Conservation (phyloP, 2,888 invertebrate genomes). For the Melinaea menophilus region DNA sequence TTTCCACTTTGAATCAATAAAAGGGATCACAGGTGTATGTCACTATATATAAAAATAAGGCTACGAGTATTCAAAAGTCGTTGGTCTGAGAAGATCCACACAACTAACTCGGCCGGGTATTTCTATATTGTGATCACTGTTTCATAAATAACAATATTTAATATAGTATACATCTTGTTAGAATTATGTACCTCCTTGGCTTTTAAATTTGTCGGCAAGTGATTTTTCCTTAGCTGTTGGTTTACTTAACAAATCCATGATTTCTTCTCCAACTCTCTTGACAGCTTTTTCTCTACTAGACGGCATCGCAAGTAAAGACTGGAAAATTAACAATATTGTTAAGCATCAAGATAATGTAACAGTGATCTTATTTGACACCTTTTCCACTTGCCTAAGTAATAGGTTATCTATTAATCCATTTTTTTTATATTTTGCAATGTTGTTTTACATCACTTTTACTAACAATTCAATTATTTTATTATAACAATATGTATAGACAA, state of each 20-base stretch:
- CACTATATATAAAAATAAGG: too few species aligned
- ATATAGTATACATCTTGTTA: not conserved
- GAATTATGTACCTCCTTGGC: slow-evolving; percentile 86
- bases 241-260: slow-evolving; percentile 93
- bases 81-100: not conserved
- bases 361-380: too few species aligned
- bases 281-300: slow-evolving; percentile 97
- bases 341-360: not conserved
- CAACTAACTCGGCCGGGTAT: too few species aligned
- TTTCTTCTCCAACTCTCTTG: slow-evolving; percentile 97
- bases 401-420: too few species aligned
- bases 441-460: too few species aligned
- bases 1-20: too few species aligned
- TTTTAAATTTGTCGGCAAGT: slow-evolving; percentile 96
- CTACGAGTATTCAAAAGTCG: not conserved
- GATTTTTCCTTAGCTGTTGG: slow-evolving; percentile 98
- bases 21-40: too few species aligned
- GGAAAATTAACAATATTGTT: slow-evolving; percentile 32
- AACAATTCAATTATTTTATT: too few species aligned
- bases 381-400: too few species aligned
- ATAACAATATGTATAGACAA: too few species aligned
- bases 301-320: slow-evolving; percentile 93
- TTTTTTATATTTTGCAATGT: too few species aligned
- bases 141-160: not conserved
- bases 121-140: too few species aligned